Conservation (phyloP, 2,888 invertebrate species). For the Aspidiotus destructor region DNA sequence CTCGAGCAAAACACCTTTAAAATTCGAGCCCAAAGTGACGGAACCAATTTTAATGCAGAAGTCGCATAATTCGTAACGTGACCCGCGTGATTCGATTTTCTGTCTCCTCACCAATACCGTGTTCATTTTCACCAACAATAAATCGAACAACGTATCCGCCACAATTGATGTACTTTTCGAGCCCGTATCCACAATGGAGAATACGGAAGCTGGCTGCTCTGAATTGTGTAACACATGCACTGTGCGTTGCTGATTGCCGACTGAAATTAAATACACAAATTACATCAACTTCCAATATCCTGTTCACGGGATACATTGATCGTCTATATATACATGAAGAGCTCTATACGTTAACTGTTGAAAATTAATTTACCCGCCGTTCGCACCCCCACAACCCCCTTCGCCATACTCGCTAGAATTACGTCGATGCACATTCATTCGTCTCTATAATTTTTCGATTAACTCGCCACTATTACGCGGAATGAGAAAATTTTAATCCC, state of each 20-base stretch:
- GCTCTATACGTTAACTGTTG: too few species aligned
- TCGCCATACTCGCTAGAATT: too few species aligned
- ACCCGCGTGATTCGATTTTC: conserved; percentile 81
- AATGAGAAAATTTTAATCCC: too few species aligned
- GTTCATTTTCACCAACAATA: conserved; percentile 79
- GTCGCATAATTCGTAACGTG: conserved; percentile 76
- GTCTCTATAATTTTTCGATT: too few species aligned
- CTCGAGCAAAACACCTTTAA: conserved; percentile 88
- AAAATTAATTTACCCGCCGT: too few species aligned
- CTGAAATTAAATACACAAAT: neutral
- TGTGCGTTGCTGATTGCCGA: conserved; percentile 55
- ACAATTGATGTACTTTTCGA: conserved; percentile 76
- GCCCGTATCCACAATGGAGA: conserved; percentile 80
- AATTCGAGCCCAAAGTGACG: conserved; percentile 83
- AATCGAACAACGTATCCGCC: conserved; percentile 82
- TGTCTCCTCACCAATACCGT: conserved; percentile 80
- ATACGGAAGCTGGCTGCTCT: conserved; percentile 89
- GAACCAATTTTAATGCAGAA: conserved; percentile 89
- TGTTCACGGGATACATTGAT: neutral
- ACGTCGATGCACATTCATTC: too few species aligned
- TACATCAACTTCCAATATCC: neutral
- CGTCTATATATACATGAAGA: too few species aligned
- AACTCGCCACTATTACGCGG: too few species aligned
- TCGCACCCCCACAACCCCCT: too few species aligned
- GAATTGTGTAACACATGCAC: conserved; percentile 92